Evolutionary conservation across 2,113 vertebrate genomes (phyloP).

Genomic region (Xenopus laevis): DNA sequence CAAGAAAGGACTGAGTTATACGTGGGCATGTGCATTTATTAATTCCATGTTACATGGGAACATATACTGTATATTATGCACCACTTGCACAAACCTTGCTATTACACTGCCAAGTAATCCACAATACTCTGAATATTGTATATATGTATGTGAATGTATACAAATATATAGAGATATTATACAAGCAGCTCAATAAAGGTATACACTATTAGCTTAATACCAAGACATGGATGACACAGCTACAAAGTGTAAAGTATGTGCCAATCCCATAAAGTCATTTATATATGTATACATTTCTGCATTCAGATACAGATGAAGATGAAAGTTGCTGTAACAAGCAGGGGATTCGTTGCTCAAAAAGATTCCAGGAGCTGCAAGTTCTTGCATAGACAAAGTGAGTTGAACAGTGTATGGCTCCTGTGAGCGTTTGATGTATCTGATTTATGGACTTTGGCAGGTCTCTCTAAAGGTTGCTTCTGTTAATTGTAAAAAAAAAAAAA

Average conservation of each 20-base stretch:
- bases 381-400: constrained; percentile 18
- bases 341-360: constrained; percentile 2
- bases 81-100: too few relatives aligned
- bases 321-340: constrained; percentile 11
- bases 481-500: constrained; percentile 16
- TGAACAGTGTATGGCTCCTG: constrained; percentile 22
- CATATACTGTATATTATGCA: not conserved
- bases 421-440: constrained; percentile 24
- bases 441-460: constrained; percentile 18
- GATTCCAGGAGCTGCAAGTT: constrained; percentile 37
- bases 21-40: too few relatives aligned
- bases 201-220: too few relatives aligned
- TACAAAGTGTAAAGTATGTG: too few relatives aligned
- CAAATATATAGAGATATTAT: too few relatives aligned
- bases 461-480: constrained; percentile 1
- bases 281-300: not conserved
- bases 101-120: too few relatives aligned
- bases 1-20: not conserved
- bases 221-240: too few relatives aligned
- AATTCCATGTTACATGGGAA: too few relatives aligned
- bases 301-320: not conserved
- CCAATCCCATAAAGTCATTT: not conserved
- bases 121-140: not conserved
- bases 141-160: too few relatives aligned
- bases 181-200: too few relatives aligned